Base-by-base conservation (phyloP, 2,113 vertebrate genomes). In the Cryptoleucopteryx plumbea region DNA sequence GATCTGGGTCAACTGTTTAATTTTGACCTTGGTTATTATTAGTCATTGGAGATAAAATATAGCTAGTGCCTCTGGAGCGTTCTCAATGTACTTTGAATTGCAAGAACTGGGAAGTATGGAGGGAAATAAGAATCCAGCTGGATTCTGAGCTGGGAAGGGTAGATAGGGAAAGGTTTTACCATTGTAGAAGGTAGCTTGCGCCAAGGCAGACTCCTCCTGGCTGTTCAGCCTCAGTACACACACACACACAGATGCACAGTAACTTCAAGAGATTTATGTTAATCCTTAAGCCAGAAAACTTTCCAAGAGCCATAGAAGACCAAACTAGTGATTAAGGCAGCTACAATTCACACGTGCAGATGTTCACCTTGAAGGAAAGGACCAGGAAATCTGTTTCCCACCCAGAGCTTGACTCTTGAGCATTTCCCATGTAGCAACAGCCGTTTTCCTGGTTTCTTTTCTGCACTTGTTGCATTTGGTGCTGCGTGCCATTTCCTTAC, bases 1-100 rank as follows among this genome's bases (percentile, higher is more conserved):
- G 97, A 95, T 96, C 88, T 43, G 93, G 97, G 94, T 96, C 96
- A 97, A 85, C 68, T 95, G 89, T 78, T 97, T 95, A 90, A 95
- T 97, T 93, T 81, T 93, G 96, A 95, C 96, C 96, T 95, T 89
- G 79, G 86, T 72, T 91, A 89, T 94, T 96, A 88, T 94, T 94
- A 90, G 96, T 95, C 93, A 73, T 82, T 88, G 91, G 88, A 83
- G 77, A 94, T 96, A 86, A 97, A 96, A 97, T 91, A 93, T 16
- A 78, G 89, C 20, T 2, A 43, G 62, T 43, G 71, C 38, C 68
- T 85, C 75, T 58, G 63, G 82, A 93, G 83, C 3, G 11, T 86
- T 88, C 87, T 81, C 29, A 2, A 2, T 48, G 63, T n/a, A 21
- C 29, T 73, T n/a, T 23, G 77, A 48, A 86, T 55, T 70, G 70